Evolutionary conservation across 2,797 vertebrate genomes (phyloP).

Genomic region (Numenius phaeopus): DNA sequence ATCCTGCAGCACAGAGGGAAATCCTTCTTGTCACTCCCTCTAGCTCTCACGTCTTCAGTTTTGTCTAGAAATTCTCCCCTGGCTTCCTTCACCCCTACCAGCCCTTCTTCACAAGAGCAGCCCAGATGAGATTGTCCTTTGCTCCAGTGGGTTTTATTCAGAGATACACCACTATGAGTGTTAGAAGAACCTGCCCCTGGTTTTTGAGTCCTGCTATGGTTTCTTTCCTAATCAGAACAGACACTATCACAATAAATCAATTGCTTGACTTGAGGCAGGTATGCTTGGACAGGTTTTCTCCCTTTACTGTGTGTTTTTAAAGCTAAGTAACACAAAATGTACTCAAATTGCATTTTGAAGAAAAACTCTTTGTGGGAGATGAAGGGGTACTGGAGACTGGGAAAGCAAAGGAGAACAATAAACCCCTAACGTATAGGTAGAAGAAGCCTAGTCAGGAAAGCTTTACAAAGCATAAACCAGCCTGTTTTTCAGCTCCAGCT

Average conservation of each 20-base stretch:
- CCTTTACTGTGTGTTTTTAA: not conserved
- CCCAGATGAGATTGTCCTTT: not conserved
- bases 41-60: not conserved
- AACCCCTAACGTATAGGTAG: not conserved
- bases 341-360: not conserved
- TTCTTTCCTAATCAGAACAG: not conserved
- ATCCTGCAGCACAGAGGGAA: not conserved
- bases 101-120: not conserved
- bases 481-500: not conserved
- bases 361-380: not conserved
- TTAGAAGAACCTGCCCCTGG: not conserved
- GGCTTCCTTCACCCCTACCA: not conserved
- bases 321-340: not conserved
- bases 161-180: not conserved
- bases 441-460: not conserved
- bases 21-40: slow-evolving; percentile 30
- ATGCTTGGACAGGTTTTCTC: not conserved
- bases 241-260: not conserved
- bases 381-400: not conserved
- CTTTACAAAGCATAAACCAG: not conserved
- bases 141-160: not conserved
- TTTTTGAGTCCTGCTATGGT: not conserved
- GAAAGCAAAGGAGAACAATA: not conserved
- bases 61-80: not conserved
- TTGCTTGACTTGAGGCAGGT: not conserved